Evolutionary conservation across 2,888 invertebrate genomes (phyloP).

Genomic region (Anthophora plumipes): DNA sequence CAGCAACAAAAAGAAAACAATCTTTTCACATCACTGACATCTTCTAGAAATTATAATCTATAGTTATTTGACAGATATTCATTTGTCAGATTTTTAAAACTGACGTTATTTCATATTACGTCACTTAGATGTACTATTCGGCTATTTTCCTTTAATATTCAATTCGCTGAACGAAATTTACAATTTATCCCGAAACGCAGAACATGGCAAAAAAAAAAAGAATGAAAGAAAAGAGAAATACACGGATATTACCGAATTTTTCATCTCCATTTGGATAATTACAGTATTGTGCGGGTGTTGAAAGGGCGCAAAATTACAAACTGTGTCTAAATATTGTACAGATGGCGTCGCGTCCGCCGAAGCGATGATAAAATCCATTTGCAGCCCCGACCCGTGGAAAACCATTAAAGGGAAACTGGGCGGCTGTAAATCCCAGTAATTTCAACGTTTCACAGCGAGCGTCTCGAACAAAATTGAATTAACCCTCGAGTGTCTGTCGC

Average conservation of each 20-base stretch:
- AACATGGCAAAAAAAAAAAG: neutral
- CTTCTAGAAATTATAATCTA: too few relatives aligned
- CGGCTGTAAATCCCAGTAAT: conserved; percentile 5
- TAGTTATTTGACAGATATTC: too few relatives aligned
- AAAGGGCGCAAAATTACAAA: neutral
- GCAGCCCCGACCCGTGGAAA: neutral
- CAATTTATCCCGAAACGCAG: neutral
- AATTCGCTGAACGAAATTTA: too few relatives aligned
- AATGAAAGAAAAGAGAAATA: too few relatives aligned
- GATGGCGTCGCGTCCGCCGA: neutral
- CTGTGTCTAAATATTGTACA: neutral
- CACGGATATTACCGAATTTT: neutral
- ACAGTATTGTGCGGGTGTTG: neutral
- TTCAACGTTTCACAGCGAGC: neutral
- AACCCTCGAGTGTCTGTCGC: neutral
- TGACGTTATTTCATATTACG: too few relatives aligned
- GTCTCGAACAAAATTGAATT: conserved; percentile 19
- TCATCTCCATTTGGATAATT: neutral
- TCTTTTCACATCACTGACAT: too few relatives aligned
- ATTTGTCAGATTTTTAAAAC: too few relatives aligned
- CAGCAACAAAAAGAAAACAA: too few relatives aligned
- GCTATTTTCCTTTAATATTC: too few relatives aligned
- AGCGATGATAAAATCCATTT: conserved; percentile 10
- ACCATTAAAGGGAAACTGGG: conserved; percentile 6
- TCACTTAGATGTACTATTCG: too few relatives aligned